Conservation (phyloP, 2,113 vertebrate genomes). For the Pseudorasbora parva region DNA sequence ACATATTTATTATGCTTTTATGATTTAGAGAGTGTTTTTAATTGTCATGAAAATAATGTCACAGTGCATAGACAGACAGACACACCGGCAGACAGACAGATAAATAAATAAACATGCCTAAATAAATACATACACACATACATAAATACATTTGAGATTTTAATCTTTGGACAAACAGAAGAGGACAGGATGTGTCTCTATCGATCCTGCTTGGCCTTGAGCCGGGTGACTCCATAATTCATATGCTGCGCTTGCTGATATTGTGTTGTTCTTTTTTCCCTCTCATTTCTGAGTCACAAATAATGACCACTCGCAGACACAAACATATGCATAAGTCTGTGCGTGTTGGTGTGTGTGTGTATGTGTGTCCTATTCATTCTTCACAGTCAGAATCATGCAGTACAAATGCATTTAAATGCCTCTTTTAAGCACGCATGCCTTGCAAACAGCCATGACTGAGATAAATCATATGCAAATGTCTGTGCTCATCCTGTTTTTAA, state of each 20-base stretch:
- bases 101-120: too few species aligned
- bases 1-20: too few species aligned
- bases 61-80: too few species aligned
- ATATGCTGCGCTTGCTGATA: background rate
- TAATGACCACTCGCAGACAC: background rate
- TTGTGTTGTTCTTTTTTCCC: background rate
- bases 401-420: constrained; percentile 32
- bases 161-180: constrained; percentile 4
- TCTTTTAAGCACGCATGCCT: background rate
- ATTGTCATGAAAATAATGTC: too few species aligned
- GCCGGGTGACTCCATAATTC: background rate
- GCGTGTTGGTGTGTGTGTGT: background rate
- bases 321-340: background rate
- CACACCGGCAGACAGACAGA: too few species aligned
- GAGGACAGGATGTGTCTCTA: background rate
- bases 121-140: too few species aligned
- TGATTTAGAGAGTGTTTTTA: too few species aligned
- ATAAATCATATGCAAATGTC: constrained; percentile 40
- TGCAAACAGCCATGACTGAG: constrained; percentile 25
- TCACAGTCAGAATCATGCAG: constrained; percentile 14
- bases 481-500: background rate
- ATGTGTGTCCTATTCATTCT: background rate
- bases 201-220: background rate
- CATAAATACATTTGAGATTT: background rate
- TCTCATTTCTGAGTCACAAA: background rate